A percentile compares a stretch with the other conserved stretches of the same genome.
phyloP scores from a whole-genome alignment of 2,113 vertebrate species.

The Oncorhynchus tshawytscha region DNA sequence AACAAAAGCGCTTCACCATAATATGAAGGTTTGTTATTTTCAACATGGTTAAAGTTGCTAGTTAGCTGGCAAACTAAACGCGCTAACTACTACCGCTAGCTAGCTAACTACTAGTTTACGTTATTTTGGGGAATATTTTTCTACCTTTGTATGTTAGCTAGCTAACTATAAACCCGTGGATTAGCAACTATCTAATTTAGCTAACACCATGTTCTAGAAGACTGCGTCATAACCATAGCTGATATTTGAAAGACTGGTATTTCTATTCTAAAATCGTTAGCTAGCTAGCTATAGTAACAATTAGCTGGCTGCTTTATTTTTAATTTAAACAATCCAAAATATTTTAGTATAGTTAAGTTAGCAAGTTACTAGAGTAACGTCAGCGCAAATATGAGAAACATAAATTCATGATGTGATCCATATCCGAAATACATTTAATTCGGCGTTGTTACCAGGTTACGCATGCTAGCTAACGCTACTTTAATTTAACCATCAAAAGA shows the following conservation, averaged over 20 bases:
- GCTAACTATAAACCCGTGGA: no score
- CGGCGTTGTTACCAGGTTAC: background rate
- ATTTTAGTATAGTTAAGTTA: background rate
- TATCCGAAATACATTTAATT: background rate
- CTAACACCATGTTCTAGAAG: constrained; percentile 28
- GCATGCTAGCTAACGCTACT: background rate
- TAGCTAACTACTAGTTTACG: no score
- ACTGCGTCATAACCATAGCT: constrained; percentile 27
- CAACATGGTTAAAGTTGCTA: background rate
- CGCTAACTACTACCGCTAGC: constrained; percentile 12
- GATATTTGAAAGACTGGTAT: constrained; percentile 32
- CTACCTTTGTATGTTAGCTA: no score
- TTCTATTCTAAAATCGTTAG: background rate
- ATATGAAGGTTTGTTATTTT: constrained; percentile 70
- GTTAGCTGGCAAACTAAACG: background rate
- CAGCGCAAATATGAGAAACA: no score
- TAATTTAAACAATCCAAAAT: background rate
- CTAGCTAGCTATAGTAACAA: background rate
- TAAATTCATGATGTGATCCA: background rate
- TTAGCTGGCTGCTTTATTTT: background rate
- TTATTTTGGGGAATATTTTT: no score
- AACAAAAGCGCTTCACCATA: constrained; percentile 23
- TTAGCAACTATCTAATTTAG: constrained; percentile 11
- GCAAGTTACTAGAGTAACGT: background rate
- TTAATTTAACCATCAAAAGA: background rate